Base-by-base conservation (phyloP, 2,797 vertebrate species). In the Schizopygopsis malacanthus region DNA sequence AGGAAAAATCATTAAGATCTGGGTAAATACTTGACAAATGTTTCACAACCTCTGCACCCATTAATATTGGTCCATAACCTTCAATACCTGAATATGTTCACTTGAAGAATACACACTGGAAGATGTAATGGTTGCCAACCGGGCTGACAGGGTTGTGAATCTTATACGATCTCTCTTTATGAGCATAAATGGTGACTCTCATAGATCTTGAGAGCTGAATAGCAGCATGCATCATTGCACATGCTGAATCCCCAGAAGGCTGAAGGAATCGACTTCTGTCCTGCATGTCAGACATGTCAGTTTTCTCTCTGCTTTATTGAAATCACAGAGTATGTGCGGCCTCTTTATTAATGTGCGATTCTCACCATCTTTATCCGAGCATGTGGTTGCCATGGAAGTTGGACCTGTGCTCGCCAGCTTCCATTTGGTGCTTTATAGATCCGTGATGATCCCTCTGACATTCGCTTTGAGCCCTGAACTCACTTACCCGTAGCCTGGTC, bases 301-400 rank as follows among this genome's bases (percentile, higher is more conserved):
- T 47, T 76, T 75, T 75, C 83, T 82, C 84, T 87, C 79, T 86
- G 86, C 81, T 84, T 91, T 91, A 83, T 89, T 91, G 90, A 92
- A 92, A 92, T 85, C 90, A 89, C 90, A 83, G 90, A 89, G 91
- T 91, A 92, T 88, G 92, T 92, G 91, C 88, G 87, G 88, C 86
- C 83, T 87, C 82, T 86, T 93, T 92, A 95, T 95, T 95, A 95
- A 94, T 92, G 91, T 93, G 88, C 90, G 90, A 87, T 88, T 90
- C 92, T 90, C 92, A 86, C 91, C 89, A 83, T 90, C 90, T 86
- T 93, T 87, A 92, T 86, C 84, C 84, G 90, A 85, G 87, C 93
- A 91, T 93, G 85, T 90, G 91, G 92, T 93, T 89, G 90, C 90
- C 88, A 89, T 87, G 89, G 92, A 89, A 89, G 91, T 92, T 86